Base-by-base conservation (phyloP, 2,888 invertebrate species). In the Eilema griseolum region DNA sequence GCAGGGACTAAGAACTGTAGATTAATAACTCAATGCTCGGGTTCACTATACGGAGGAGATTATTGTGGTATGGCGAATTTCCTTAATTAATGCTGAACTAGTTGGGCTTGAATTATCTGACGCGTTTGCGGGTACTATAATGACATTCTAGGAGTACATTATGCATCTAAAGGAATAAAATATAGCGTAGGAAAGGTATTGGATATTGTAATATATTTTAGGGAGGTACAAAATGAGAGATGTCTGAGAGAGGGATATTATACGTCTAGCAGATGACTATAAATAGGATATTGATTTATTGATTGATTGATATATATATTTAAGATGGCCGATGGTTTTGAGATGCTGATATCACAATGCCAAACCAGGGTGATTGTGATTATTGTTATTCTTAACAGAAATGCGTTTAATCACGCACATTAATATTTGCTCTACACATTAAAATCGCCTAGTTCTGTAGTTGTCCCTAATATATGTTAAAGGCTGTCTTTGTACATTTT, bases 11-110 rank as follows among this genome's bases (percentile, higher is more conserved):
- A 70, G 70, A 77, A 73, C 70, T 72, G 37, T 64, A 72, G 82
- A 80, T 81, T 75, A 80, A 74, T 82, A 82, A 80, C 75, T 75
- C 72, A 77, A 75, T 70, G 67, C 68, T 31, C 57, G 72, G 70
- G 60, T 60, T 59, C 72, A 65, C 67, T 41, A 24, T 73, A 64
- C 57, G 57, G 61, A 52, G 28, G 33, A 69, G 62, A 31, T 70
- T 69, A 64, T 68, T 72, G 37, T 65, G 16, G 41, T 72, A 71
- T 82, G 66, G 65, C 61, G 46, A 56, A 72, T 70, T 76, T 10
- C 10, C 23, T 41, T 65, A 56, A 65, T 31, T 56, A 31, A 65
- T 56, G 56, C 23, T 65, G 7, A 16, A 56, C 56, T 56, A 8
- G 31, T 2, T 5, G n/a, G n/a, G 41, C 46, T 68, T 62, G 24